phyloP scores from a whole-genome alignment of 2,888 invertebrate genomes.

The Synanthedon vespiformis region DNA sequence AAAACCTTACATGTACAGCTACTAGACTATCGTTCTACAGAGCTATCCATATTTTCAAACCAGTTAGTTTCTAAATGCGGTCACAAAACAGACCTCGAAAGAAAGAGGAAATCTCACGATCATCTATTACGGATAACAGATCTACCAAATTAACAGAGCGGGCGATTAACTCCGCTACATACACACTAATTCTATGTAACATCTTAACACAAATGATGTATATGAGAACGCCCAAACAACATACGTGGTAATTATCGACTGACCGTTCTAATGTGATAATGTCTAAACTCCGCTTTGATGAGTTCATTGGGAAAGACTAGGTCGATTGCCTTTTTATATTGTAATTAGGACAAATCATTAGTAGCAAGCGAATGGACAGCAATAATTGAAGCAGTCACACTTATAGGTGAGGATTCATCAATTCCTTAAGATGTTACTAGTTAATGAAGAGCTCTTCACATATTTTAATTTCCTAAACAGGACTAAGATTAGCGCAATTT shows the following conservation, averaged over 20 bases:
- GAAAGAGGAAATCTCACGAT: conserved; percentile 38
- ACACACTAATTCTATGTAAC: conserved; percentile 45
- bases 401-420: not conserved
- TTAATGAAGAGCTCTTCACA: no score
- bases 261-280: conserved; percentile 52
- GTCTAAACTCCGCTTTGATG: conserved; percentile 54
- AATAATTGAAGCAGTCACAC: not conserved
- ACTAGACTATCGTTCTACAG: no score
- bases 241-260: conserved; percentile 51
- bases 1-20: no score
- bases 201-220: conserved; percentile 65
- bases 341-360: conserved; percentile 10
- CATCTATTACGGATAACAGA: conserved; percentile 47
- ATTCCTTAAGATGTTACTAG: no score
- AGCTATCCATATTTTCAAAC: no score
- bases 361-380: not conserved
- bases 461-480: no score
- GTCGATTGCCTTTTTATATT: conserved; percentile 5
- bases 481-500: no score
- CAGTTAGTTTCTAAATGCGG: not conserved
- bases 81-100: conserved; percentile 2
- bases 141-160: conserved; percentile 46
- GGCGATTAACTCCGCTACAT: conserved; percentile 35
- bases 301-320: conserved; percentile 42
- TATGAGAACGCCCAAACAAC: conserved; percentile 47